Evolutionary conservation across 2,797 vertebrate species (phyloP).

Genomic region (Enteromius viviparus): DNA sequence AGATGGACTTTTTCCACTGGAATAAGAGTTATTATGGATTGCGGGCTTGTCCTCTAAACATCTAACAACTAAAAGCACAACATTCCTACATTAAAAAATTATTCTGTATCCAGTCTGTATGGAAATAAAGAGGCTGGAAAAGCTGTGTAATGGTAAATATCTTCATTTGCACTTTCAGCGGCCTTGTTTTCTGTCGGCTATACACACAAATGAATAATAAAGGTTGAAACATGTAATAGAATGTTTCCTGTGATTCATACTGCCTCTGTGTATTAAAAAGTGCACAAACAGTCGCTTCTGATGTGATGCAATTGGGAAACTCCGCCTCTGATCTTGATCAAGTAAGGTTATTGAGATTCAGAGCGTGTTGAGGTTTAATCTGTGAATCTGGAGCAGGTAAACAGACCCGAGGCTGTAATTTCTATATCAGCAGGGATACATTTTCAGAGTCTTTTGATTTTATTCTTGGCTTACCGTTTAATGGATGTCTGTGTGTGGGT

Average conservation of each 20-base stretch:
- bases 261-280: not conserved
- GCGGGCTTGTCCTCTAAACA: no score
- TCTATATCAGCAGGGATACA: constrained; percentile 14
- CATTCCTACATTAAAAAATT: not conserved
- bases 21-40: no score
- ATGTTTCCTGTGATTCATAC: not conserved
- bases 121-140: not conserved
- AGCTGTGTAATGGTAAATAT: not conserved
- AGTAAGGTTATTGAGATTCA: not conserved
- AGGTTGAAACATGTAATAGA: not conserved
- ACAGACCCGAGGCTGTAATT: constrained; percentile 27
- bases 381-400: constrained; percentile 15
- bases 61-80: not conserved
- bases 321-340: constrained; percentile 8
- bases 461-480: constrained; percentile 1
- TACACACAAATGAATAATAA: not conserved
- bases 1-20: no score
- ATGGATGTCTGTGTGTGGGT: constrained; percentile 5
- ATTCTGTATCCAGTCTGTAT: not conserved
- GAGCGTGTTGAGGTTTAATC: constrained; percentile 24
- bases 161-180: not conserved
- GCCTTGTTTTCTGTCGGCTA: not conserved
- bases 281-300: not conserved
- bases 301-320: constrained; percentile 4
- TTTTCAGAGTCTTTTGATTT: constrained; percentile 5